Percentiles rank a stretch among this genome's conserved stretches.
Conservation (phyloP, 2,888 invertebrate species). For the Rotaria macrura region DNA sequence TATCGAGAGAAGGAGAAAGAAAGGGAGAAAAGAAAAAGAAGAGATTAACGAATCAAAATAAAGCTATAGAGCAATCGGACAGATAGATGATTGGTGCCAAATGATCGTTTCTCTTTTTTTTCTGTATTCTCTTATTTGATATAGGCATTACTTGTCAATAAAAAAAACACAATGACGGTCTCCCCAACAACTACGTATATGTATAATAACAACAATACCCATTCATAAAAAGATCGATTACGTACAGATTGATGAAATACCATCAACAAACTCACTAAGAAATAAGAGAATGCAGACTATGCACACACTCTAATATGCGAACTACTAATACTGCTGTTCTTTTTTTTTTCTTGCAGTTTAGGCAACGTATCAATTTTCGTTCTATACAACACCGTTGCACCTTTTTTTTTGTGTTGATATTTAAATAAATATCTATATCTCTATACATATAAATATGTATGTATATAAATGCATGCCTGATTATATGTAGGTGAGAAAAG, state of each 20-base stretch:
- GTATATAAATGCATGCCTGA: neutral
- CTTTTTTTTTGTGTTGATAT: neutral
- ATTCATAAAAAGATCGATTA: conserved; percentile 12
- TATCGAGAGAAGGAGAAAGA: neutral
- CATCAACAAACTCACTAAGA: neutral
- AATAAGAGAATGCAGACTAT: conserved; percentile 6
- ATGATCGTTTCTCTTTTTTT: conserved; percentile 11
- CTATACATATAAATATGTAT: neutral
- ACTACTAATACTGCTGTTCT: neutral
- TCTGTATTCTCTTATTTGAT: neutral
- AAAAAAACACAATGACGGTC: conserved; percentile 21
- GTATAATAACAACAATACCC: neutral
- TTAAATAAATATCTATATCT: too few relatives aligned
- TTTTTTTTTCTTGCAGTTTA: neutral
- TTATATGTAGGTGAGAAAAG: neutral
- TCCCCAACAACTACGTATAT: conserved; percentile 6
- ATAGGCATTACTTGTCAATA: conserved; percentile 15
- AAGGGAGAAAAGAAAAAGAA: neutral
- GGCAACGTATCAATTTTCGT: conserved; percentile 21
- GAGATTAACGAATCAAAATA: conserved; percentile 1
- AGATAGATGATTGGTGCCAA: conserved; percentile 20
- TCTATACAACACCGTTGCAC: neutral
- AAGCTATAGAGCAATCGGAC: neutral
- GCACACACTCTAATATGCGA: conserved; percentile 2
- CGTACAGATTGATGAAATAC: conserved; percentile 18